Evolutionary conservation across 2,797 vertebrate genomes (phyloP).

Genomic region (Syndactyla subalaris): DNA sequence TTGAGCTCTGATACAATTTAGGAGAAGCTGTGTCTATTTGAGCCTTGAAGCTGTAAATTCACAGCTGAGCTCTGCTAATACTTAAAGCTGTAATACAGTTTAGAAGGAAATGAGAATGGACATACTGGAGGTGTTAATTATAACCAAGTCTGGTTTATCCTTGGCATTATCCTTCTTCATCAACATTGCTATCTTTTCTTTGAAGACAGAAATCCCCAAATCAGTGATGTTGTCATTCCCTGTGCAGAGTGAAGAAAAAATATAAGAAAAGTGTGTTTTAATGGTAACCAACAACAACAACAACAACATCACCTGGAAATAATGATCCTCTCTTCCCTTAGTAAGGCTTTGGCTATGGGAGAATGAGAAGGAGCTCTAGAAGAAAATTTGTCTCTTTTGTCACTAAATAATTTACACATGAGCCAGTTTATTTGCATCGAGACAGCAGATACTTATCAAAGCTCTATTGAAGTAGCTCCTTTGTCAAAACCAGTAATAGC

Average conservation of each 20-base stretch:
- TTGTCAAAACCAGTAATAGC: background rate
- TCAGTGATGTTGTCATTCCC: background rate
- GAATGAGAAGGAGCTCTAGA: background rate
- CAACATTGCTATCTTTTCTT: background rate
- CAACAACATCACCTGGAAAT: background rate
- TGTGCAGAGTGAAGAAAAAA: background rate
- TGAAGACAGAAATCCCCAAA: background rate
- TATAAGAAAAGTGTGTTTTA: background rate
- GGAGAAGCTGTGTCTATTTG: background rate
- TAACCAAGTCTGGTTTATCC: background rate
- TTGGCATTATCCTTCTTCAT: background rate
- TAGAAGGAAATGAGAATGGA: conserved; percentile 1
- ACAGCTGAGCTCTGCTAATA: background rate
- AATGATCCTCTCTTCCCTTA: background rate
- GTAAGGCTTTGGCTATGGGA: background rate
- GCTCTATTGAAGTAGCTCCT: background rate
- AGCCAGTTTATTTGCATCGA: background rate
- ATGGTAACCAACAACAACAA: background rate
- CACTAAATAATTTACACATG: background rate
- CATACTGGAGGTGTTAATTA: background rate
- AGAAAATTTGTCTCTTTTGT: background rate
- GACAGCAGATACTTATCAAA: background rate
- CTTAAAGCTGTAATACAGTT: background rate
- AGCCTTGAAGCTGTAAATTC: background rate
- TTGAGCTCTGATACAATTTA: conserved; percentile 9